Evolutionary conservation across 1,140 invertebrate species (phyloP).

Genomic region (Ceratosolen fusciceps): DNA sequence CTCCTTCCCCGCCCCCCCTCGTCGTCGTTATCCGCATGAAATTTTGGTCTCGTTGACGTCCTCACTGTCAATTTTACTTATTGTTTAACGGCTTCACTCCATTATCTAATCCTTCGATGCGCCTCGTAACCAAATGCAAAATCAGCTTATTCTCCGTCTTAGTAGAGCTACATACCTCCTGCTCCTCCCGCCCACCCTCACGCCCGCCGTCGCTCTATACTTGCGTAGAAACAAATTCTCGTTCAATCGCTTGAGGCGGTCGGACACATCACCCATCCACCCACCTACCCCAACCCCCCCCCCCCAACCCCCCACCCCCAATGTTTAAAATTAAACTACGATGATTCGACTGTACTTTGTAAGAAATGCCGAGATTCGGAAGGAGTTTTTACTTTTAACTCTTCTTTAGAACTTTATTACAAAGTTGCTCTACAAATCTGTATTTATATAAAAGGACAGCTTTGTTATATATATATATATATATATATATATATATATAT

Average conservation of each 20-base stretch:
- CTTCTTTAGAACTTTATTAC: constrained; percentile 47
- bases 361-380: constrained; percentile 27
- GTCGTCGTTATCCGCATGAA: constrained; percentile 48
- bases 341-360: neutral
- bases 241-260: constrained; percentile 27
- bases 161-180: neutral
- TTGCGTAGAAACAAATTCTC: constrained; percentile 1
- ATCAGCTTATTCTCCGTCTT: neutral
- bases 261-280: too few relatives aligned
- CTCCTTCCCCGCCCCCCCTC: neutral
- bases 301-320: too few relatives aligned
- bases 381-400: constrained; percentile 39
- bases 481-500: too few relatives aligned
- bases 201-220: neutral
- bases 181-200: neutral
- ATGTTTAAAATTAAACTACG: neutral
- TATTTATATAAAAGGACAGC: constrained; percentile 48
- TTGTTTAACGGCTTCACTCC: neutral
- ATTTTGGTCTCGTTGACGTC: constrained; percentile 33
- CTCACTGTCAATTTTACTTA: neutral
- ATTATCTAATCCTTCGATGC: neutral
- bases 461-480: constrained; percentile 46
- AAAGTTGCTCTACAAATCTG: constrained; percentile 35
- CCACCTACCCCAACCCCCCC: too few relatives aligned
- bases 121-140: constrained; percentile 9